Conservation (phyloP, 2,797 vertebrate species). For the Ceryle rudis region DNA sequence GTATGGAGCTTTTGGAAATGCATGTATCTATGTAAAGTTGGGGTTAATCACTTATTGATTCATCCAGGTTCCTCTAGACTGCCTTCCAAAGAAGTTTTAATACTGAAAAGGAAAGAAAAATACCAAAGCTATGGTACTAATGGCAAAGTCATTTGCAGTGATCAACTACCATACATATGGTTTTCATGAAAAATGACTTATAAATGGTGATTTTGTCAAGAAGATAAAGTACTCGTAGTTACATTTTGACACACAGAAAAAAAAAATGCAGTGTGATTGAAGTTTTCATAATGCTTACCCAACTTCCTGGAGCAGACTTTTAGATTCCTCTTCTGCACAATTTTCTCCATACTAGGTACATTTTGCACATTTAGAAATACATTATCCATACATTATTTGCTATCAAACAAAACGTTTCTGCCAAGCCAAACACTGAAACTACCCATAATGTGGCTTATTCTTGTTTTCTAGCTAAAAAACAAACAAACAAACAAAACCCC, state of each 20-base stretch:
- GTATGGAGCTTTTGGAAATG: conserved; percentile 24
- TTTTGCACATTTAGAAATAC: not conserved
- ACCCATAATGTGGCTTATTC: not conserved
- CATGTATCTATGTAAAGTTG: conserved; percentile 55
- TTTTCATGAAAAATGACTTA: conserved; percentile 72
- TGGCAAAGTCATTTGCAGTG: conserved; percentile 69
- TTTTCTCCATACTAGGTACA: not conserved
- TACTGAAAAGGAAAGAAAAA: conserved; percentile 56
- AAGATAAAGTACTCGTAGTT: conserved; percentile 69
- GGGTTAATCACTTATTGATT: conserved; percentile 72
- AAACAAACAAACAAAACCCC: no score
- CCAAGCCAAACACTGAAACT: not conserved
- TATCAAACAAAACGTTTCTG: not conserved
- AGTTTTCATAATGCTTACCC: conserved; percentile 39
- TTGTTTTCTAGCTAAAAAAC: not conserved
- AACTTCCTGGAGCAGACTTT: conserved; percentile 44
- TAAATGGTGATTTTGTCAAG: conserved; percentile 58
- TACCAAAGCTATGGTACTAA: conserved; percentile 55
- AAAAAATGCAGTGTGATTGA: conserved; percentile 52
- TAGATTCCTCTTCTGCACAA: not conserved
- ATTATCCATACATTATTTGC: not conserved
- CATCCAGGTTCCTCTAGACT: conserved; percentile 1
- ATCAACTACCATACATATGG: conserved; percentile 59
- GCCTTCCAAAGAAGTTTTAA: conserved; percentile 54
- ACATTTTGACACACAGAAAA: conserved; percentile 62